phyloP scores from a whole-genome alignment of 2,888 invertebrate genomes.

The Apodemia hepburni region DNA sequence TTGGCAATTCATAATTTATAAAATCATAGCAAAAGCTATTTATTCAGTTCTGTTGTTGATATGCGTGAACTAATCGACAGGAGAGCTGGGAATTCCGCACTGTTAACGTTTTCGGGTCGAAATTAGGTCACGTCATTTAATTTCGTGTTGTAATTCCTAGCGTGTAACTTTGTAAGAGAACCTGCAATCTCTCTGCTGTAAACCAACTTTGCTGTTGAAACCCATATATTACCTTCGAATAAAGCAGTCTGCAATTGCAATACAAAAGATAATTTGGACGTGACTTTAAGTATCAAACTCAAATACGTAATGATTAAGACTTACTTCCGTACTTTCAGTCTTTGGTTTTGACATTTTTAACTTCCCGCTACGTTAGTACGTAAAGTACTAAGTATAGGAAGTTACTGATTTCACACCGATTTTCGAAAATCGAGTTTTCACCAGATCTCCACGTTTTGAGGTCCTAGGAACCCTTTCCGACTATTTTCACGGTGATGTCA shows the following conservation, averaged over 20 bases:
- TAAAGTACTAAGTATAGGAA: no score
- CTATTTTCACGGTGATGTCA: no score
- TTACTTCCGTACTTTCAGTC: no score
- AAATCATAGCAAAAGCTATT: not conserved
- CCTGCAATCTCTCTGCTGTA: not conserved
- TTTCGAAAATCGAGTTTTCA: no score
- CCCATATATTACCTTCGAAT: not conserved
- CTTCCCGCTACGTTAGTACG: no score
- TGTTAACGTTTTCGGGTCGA: slow-evolving; percentile 4
- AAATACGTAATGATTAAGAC: no score
- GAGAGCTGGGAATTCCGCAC: slow-evolving; percentile 1
- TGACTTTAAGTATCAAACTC: not conserved
- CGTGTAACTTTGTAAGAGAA: slow-evolving; percentile 1
- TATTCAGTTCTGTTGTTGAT: not conserved
- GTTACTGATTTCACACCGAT: no score
- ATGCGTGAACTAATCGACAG: not conserved
- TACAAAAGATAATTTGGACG: not conserved
- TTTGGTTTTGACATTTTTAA: no score
- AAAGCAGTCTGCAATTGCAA: not conserved
- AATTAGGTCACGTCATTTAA: slow-evolving; percentile 9
- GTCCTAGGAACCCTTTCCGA: no score
- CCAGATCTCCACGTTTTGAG: no score
- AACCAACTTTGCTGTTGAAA: not conserved
- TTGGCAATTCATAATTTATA: no score
- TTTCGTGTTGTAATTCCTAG: not conserved